Conservation (phyloP, 2,113 vertebrate species). For the Ceyx margarethae region DNA sequence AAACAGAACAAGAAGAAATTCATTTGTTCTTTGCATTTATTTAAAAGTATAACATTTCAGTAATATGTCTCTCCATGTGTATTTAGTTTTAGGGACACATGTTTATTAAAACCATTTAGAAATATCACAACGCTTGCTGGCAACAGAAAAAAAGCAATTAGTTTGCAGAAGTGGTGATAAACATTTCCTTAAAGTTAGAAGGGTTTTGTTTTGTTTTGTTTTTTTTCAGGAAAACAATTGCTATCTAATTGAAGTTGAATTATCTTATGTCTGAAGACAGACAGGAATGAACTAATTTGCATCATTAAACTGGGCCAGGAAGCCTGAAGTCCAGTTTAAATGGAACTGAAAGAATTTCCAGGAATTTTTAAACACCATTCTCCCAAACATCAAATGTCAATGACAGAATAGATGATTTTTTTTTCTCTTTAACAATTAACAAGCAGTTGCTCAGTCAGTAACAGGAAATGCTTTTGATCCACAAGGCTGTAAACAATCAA, state of each 20-base stretch:
- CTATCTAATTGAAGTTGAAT: neutral
- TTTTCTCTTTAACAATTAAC: neutral
- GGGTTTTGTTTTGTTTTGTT: neutral
- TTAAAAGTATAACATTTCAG: neutral
- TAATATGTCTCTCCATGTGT: fast-evolving
- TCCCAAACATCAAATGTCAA: neutral
- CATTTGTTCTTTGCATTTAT: slow-evolving; percentile 44
- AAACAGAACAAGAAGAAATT: neutral
- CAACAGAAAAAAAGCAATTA: neutral
- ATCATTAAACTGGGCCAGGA: neutral
- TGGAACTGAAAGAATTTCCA: neutral
- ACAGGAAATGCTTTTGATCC: neutral
- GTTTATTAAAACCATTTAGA: neutral
- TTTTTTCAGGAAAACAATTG: neutral
- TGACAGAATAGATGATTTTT: neutral
- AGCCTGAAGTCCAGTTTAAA: neutral
- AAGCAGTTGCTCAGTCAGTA: neutral
- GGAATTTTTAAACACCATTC: neutral
- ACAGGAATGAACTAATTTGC: neutral
- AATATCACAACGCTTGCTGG: neutral
- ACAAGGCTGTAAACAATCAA: neutral
- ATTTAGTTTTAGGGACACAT: neutral
- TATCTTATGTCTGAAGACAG: neutral
- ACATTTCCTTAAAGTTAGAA: neutral
- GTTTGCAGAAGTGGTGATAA: neutral